phyloP scores from a whole-genome alignment of 2,888 invertebrate genomes.

The Drosophila incognita region DNA sequence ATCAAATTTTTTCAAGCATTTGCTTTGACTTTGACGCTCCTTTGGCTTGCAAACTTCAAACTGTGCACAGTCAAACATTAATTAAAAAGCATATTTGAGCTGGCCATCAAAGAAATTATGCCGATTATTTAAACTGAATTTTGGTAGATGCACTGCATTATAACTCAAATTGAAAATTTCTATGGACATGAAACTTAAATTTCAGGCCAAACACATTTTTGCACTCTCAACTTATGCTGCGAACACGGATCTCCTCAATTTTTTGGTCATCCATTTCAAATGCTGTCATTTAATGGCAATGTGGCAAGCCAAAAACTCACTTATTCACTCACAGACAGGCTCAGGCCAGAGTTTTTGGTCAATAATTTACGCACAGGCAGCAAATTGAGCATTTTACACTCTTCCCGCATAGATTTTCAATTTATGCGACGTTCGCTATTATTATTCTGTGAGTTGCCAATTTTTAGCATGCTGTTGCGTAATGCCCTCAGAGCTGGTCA shows the following conservation, averaged over 20 bases:
- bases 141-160: not conserved
- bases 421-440: conserved; percentile 14
- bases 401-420: conserved; percentile 8
- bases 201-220: not conserved
- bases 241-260: not conserved
- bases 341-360: not conserved
- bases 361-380: conserved; percentile 8
- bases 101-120: not conserved
- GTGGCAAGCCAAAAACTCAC: conserved; percentile 2
- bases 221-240: not conserved
- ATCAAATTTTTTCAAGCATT: not conserved
- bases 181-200: not conserved
- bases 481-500: conserved; percentile 6
- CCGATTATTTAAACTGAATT: not conserved
- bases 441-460: conserved; percentile 17
- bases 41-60: not conserved
- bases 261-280: conserved; percentile 1
- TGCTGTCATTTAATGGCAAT: conserved; percentile 7
- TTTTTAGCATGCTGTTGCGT: not conserved
- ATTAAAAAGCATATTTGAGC: conserved; percentile 6
- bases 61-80: not conserved
- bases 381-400: not conserved
- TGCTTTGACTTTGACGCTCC: not conserved
- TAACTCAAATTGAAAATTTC: not conserved
- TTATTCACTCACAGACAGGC: conserved; percentile 11